Evolutionary conservation across 35 echinoderm and acorn worm genomes (phyloP).

Genomic region (Heliocidaris erythrogramma): DNA sequence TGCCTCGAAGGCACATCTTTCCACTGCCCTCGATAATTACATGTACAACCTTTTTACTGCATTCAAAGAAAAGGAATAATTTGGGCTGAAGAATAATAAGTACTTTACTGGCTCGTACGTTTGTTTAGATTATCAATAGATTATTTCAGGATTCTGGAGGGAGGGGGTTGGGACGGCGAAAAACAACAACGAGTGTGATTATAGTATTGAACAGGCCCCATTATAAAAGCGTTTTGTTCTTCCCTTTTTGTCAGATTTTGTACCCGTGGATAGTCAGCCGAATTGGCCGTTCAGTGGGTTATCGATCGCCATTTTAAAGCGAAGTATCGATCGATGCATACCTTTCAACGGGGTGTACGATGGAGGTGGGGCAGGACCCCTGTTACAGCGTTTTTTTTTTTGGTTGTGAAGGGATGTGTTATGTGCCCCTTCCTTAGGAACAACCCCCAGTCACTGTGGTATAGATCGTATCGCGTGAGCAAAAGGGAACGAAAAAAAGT

Average conservation of each 20-base stretch:
- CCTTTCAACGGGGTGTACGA: neutral
- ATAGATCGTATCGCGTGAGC: neutral
- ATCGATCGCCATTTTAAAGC: neutral
- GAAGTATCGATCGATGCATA: slow-evolving; percentile 5
- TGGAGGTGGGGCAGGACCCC: neutral
- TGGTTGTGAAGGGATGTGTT: slow-evolving; percentile 37
- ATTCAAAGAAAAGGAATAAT: neutral
- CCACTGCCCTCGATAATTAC: neutral
- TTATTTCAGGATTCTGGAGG: neutral
- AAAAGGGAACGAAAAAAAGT: neutral
- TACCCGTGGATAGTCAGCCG: neutral
- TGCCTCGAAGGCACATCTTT: neutral
- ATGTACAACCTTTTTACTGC: neutral
- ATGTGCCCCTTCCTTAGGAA: slow-evolving; percentile 15
- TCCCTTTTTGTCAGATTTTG: neutral
- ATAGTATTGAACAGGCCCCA: neutral
- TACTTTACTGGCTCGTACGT: neutral
- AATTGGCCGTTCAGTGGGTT: neutral
- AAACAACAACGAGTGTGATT: neutral
- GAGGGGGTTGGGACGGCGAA: neutral
- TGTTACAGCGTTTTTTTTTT: neutral
- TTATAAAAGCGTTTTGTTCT: slow-evolving; percentile 19
- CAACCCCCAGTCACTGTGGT: neutral
- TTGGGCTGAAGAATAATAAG: neutral
- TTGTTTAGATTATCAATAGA: neutral